A percentile compares a stretch with the other conserved stretches of the same genome.
Conservation (phyloP, 2,888 invertebrate genomes). For the Adineta ricciae region DNA sequence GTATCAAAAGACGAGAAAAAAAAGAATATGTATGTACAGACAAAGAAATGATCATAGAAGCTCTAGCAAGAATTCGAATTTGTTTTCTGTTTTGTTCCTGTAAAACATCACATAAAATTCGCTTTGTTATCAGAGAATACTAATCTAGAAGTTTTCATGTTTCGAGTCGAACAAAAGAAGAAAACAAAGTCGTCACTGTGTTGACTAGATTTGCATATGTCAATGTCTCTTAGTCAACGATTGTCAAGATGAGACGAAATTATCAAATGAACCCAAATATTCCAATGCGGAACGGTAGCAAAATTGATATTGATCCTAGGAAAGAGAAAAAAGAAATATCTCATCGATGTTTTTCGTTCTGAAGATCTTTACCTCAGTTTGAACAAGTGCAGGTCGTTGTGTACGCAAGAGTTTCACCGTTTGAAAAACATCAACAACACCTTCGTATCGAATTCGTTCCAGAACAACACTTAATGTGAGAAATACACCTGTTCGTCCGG, state of each 20-base stretch:
- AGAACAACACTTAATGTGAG: slow-evolving; percentile 91
- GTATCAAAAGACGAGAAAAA: not conserved
- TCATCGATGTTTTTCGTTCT: no score
- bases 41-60: not conserved
- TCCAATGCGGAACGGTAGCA: slow-evolving; percentile 96
- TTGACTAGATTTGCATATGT: not conserved
- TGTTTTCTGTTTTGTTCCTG: not conserved
- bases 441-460: slow-evolving; percentile 97
- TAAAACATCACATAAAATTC: not conserved
- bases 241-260: slow-evolving; percentile 2
- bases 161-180: not conserved
- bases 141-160: not conserved
- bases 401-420: slow-evolving; percentile 93
- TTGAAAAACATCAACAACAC: slow-evolving; percentile 98
- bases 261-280: slow-evolving; percentile 47
- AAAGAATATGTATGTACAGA: not conserved
- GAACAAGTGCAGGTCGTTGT: slow-evolving; percentile 97
- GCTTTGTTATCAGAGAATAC: slow-evolving; percentile 4
- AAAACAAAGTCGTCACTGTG: not conserved
- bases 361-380: slow-evolving; percentile 63
- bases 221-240: not conserved
- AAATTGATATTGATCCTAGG: slow-evolving; percentile 87
- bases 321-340: not conserved
- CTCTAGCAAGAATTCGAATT: not conserved
- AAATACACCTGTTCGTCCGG: slow-evolving; percentile 95